Evolutionary conservation across 2,113 vertebrate genomes (phyloP), one percentile per base, ranked within the genome.

Genomic region (Siphamia tubifer): DNA sequence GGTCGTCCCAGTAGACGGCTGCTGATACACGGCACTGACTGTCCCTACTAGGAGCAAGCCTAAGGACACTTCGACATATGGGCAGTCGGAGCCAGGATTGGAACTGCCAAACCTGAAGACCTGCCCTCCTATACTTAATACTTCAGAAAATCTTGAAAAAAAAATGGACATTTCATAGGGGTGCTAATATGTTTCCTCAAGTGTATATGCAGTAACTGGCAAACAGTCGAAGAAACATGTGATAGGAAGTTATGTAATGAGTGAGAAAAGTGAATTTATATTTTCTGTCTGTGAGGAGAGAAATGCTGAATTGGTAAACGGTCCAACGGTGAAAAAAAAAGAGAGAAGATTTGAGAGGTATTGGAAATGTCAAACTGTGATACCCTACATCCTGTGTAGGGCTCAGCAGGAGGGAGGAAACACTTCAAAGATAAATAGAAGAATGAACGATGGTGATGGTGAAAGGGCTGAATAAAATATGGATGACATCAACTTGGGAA

Each of bases 401-500:
- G 45, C 39, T n/a, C 52, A 39, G 62, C 56, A 17, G 42, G 56
- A 60, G 35, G 30, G 10, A 40, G 19, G 27, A 51, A 32, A 40
- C 28, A 68, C 65, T 55, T 79, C 52, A 71, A 53, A 67, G 55
- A 39, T 47, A 55, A 70, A 53, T 34, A 39, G 11, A 39, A 23
- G 39, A 19, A 49, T 43, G 38, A 68, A 62, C 63, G 36, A 58
- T 52, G 16, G n/a, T 12, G 44, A 75, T 24, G 34, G 1, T 2
- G n/a, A n/a, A n/a, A n/a, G n/a, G n/a, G 2, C 31, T 77, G 65
- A 74, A 56, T 70, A 52, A 74, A 70, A 52, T 30, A 77, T 47
- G 35, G 34, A 24, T 4, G 15, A 38, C 20, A 23, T 28, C 16
- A 6, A 52, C 25, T 43, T 7, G 0, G 23, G 31, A 30, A 64